These are phyloP conservation scores for Choloepus didactylus DNA, from an alignment of 2,797 vertebrate species.

Conservation along the genomic window DNA sequence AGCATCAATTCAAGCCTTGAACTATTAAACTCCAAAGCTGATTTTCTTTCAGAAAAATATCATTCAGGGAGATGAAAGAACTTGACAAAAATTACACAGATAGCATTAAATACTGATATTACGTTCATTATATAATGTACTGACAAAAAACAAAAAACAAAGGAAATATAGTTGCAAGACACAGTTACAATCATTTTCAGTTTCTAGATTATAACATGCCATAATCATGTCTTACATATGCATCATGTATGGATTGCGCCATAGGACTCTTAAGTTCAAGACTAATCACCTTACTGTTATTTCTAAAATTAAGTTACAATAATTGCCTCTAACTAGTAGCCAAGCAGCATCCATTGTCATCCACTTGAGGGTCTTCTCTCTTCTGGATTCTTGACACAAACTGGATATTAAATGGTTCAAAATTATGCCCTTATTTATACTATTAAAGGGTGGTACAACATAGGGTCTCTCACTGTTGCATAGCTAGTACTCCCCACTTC, in stretches of 20 bases:
- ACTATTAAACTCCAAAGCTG: neutral
- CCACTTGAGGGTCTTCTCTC: neutral
- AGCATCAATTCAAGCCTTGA: neutral
- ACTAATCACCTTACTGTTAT: neutral
- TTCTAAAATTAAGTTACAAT: neutral
- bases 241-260: neutral
- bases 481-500: neutral
- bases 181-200: neutral
- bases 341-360: neutral
- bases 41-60: neutral
- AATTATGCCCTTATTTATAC: neutral
- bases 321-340: neutral
- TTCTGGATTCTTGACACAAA: neutral
- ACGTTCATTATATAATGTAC: rapidly evolving
- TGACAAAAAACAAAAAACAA: neutral
- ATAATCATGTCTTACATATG: neutral
- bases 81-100: neutral
- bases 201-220: neutral
- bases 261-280: neutral
- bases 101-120: neutral
- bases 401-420: neutral
- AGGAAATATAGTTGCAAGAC: neutral
- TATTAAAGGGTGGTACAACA: rapidly evolving
- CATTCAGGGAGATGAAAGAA: neutral
- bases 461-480: too few species aligned